Base-by-base conservation (phyloP, 2,888 invertebrate species). In the Synergus gifuensis region DNA sequence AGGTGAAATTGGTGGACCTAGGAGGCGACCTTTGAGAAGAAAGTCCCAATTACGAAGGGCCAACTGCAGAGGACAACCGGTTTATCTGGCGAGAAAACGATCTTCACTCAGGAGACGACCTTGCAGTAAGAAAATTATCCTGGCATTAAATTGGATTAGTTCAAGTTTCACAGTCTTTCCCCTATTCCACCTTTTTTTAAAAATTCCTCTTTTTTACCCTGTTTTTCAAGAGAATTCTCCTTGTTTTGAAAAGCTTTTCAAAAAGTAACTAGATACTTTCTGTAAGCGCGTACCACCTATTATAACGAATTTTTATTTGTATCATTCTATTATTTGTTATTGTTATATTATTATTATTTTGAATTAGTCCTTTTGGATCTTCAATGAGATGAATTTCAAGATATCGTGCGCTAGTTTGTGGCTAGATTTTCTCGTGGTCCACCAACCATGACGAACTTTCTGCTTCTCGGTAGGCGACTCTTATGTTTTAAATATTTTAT, bases 101-200 rank as follows among this genome's bases (percentile, higher is more conserved):
- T 92, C 92, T 9, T 92, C 91, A 62, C 86, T 91, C 78, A 88
- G 91, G 83, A 90, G 90, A 85, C 89, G 91, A 88, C 89, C 91
- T 60, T 83, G 81, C 78, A 90, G 91, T 92, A 91, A 92, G 91
- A 87, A 36, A 60, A 67, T 62, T 46, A 67, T 81, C 22, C 9
- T 40, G 40, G n/a, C 4, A 22, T 22, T 5, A 11, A 40, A n/a
- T 66, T 40, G 1, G 9, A 60, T 22, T 60, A 60, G n/a, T 44
- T 4, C 36, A 36, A 36, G 36, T 36, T 36, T 28, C 28, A 28
- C 28, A 28, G 0, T 28, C 28, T 28, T 28, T 28, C 3, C 28
- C 28, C 28, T 28, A 28, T 28, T 28, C 3, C 28, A 28, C 28
- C 28, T 28, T 36, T 36, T 36, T 36, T 36, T 36, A 5, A 36